Evolutionary conservation across 1,140 invertebrate species (phyloP).

Genomic region (Anastatus disparis): DNA sequence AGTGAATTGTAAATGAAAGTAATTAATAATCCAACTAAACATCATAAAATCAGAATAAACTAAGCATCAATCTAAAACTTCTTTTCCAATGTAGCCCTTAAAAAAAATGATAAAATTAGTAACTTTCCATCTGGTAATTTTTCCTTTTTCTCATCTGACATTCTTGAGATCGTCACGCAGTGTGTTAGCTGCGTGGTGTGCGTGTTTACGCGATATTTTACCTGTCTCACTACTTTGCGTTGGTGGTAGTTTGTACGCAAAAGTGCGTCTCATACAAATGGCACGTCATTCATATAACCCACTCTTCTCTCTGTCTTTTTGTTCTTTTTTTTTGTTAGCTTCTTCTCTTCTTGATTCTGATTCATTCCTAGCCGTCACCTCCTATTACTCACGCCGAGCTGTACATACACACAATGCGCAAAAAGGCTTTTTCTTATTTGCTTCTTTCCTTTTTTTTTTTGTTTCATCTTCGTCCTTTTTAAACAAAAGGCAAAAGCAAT

Average conservation of each 20-base stretch:
- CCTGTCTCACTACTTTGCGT: too few species aligned
- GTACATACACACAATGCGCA: background rate
- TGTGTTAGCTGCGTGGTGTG: background rate
- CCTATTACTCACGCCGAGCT: conserved; percentile 27
- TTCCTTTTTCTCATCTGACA: background rate
- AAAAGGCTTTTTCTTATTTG: background rate
- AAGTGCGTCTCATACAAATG: conserved; percentile 37
- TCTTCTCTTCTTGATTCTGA: conserved; percentile 33
- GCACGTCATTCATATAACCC: conserved; percentile 13
- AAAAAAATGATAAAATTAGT: conserved; percentile 1
- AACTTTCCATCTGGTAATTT: background rate
- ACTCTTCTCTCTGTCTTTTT: too few species aligned
- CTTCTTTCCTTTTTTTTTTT: background rate
- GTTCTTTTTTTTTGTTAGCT: too few species aligned
- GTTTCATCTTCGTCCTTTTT: too few species aligned
- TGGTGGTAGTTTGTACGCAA: background rate
- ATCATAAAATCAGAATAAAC: too few species aligned
- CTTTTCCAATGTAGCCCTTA: background rate
- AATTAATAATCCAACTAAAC: too few species aligned
- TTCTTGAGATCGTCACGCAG: too few species aligned
- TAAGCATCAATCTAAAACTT: too few species aligned
- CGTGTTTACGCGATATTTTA: conserved; percentile 16
- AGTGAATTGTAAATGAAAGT: too few species aligned
- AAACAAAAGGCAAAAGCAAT: too few species aligned
- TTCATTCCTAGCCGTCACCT: conserved; percentile 21